Evolutionary conservation across 2,797 vertebrate species (phyloP).

Genomic region (Eulemur albifrons): DNA sequence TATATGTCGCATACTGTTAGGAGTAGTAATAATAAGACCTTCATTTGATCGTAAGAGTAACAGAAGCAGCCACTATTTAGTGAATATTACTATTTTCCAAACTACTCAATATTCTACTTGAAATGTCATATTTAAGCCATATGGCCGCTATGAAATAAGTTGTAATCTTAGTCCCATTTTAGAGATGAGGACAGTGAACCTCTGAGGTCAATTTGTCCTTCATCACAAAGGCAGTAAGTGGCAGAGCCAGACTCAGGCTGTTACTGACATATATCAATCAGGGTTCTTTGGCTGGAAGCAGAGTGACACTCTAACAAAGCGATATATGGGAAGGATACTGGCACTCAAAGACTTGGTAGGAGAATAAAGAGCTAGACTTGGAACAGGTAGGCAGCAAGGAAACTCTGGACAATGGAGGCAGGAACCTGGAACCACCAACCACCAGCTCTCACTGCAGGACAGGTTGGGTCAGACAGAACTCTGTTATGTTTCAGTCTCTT

Average conservation of each 20-base stretch:
- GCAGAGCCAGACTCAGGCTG: neutral
- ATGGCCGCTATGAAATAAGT: neutral
- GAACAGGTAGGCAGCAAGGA: neutral
- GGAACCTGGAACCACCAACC: neutral
- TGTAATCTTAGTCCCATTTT: neutral
- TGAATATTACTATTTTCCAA: neutral
- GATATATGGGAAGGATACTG: neutral
- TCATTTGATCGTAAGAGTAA: neutral
- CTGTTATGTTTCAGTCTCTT: rapidly evolving
- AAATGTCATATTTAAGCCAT: neutral
- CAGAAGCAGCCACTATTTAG: neutral
- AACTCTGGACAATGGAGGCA: neutral
- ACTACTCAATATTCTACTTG: neutral
- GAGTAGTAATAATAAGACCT: neutral
- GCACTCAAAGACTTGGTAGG: neutral
- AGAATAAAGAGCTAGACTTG: neutral
- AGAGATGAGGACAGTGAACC: neutral
- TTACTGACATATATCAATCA: neutral
- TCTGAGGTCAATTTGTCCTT: neutral
- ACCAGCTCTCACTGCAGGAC: neutral
- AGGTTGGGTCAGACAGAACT: neutral
- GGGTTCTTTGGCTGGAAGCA: neutral
- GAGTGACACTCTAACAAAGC: neutral
- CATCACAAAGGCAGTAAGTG: neutral
- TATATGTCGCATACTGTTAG: neutral